Conservation (phyloP, 2,113 vertebrate species). For the Ophthalmolycus amberensis region DNA sequence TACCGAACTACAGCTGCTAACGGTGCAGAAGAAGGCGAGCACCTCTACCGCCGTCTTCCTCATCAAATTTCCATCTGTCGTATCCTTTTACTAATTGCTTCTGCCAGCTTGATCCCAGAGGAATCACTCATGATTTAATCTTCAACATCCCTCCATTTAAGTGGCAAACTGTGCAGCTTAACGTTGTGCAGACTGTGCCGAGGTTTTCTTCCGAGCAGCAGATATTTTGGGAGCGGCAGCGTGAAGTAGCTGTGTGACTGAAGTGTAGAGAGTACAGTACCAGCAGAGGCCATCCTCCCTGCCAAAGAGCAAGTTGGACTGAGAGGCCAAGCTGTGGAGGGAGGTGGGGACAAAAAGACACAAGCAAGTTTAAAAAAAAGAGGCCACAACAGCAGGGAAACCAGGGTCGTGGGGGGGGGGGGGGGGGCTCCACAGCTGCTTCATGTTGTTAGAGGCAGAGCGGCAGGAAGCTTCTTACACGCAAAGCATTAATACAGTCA, state of each 20-base stretch:
- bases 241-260: conserved; percentile 33
- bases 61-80: neutral
- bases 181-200: neutral
- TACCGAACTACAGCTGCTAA: no score
- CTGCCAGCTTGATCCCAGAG: no score
- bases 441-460: conserved; percentile 27
- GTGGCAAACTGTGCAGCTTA: neutral
- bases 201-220: conserved; percentile 30
- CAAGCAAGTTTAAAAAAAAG: conserved; percentile 46
- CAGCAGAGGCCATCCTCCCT: conserved; percentile 84
- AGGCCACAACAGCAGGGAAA: conserved; percentile 60
- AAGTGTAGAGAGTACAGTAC: conserved; percentile 77
- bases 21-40: no score
- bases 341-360: conserved; percentile 58
- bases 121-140: neutral
- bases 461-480: neutral
- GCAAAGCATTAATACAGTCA: neutral
- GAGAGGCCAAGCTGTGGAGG: conserved; percentile 83
- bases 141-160: neutral
- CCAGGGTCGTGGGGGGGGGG: conserved; percentile 12
- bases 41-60: no score
- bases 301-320: conserved; percentile 84
- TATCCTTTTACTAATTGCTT: neutral
- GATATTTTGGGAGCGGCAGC: conserved; percentile 47
- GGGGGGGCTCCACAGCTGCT: conserved; percentile 44